Evolutionary conservation across 2,113 vertebrate genomes (phyloP).

Genomic region (Galeopterus variegatus): DNA sequence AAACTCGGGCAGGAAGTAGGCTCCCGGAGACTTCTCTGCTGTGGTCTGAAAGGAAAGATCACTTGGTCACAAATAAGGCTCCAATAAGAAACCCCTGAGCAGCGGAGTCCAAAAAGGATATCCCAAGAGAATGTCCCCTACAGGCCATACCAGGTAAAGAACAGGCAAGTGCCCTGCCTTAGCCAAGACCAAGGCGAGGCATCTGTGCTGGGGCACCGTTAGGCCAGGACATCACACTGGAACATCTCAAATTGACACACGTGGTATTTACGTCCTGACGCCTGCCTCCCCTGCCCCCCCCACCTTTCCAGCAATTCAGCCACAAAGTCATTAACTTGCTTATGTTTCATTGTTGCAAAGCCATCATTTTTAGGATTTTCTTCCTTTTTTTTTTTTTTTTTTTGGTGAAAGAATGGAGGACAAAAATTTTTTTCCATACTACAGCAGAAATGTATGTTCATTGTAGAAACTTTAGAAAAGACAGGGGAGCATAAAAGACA

Average conservation of each 20-base stretch:
- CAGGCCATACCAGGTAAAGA: not conserved
- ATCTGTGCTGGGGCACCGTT: not conserved
- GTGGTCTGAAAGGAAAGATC: conserved; percentile 88
- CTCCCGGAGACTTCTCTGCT: conserved; percentile 91
- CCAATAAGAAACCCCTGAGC: not conserved
- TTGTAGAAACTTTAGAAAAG: not conserved
- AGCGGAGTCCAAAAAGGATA: not conserved
- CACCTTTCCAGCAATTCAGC: not conserved
- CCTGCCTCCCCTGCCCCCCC: not conserved
- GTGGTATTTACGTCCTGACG: not conserved
- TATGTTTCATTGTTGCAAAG: not conserved
- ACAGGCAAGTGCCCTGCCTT: not conserved
- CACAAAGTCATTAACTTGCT: not conserved
- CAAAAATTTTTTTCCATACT: not conserved
- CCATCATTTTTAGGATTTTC: not conserved
- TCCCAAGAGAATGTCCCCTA: not conserved
- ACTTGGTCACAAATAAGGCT: conserved; percentile 1
- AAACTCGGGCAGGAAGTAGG: conserved; percentile 97
- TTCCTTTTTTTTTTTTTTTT: not conserved
- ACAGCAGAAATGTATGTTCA: not conserved
- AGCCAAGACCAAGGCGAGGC: not conserved
- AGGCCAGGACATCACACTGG: not conserved
- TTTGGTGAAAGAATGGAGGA: not conserved
- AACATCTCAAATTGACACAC: not conserved
- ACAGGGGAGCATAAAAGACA: not conserved